Conservation (phyloP, 2,888 invertebrate genomes). For the Oligia strigilis region DNA sequence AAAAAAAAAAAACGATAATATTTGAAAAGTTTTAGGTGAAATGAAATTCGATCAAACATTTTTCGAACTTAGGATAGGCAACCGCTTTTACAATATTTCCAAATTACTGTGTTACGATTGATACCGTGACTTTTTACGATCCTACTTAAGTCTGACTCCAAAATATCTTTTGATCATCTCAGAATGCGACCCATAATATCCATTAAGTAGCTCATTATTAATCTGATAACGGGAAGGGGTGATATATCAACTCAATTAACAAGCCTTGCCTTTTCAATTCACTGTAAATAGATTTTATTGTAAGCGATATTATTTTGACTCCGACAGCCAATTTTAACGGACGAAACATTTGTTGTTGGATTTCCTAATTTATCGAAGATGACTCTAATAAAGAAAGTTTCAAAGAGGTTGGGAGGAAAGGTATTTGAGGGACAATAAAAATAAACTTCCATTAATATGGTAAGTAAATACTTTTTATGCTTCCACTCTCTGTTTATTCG, state of each 20-base stretch:
- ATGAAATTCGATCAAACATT: too few relatives aligned
- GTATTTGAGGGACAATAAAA: slow-evolving; percentile 48
- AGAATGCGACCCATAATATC: slow-evolving; percentile 41
- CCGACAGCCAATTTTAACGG: slow-evolving; percentile 30
- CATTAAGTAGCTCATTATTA: slow-evolving; percentile 57
- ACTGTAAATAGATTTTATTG: slow-evolving; percentile 43
- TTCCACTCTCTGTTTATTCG: slow-evolving; percentile 19
- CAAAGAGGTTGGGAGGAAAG: slow-evolving; percentile 15
- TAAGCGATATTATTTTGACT: slow-evolving; percentile 55
- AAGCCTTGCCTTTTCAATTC: slow-evolving; percentile 40
- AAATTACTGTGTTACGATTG: not conserved
- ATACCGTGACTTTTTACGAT: slow-evolving; percentile 6
- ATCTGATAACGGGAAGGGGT: slow-evolving; percentile 49
- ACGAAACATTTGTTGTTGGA: slow-evolving; percentile 47
- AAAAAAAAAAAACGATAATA: too few relatives aligned
- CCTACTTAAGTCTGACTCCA: slow-evolving; percentile 18
- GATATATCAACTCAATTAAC: slow-evolving; percentile 59
- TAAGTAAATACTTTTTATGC: slow-evolving; percentile 43
- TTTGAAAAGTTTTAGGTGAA: too few relatives aligned
- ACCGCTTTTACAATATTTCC: not conserved
- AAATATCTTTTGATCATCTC: slow-evolving; percentile 53
- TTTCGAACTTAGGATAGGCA: too few relatives aligned
- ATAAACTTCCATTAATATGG: slow-evolving; percentile 62
- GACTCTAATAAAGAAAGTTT: slow-evolving; percentile 31
- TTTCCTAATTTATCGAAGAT: slow-evolving; percentile 47